Evolutionary conservation across 2,888 invertebrate genomes (phyloP).

Genomic region (Stenchaetothrips biformis): DNA sequence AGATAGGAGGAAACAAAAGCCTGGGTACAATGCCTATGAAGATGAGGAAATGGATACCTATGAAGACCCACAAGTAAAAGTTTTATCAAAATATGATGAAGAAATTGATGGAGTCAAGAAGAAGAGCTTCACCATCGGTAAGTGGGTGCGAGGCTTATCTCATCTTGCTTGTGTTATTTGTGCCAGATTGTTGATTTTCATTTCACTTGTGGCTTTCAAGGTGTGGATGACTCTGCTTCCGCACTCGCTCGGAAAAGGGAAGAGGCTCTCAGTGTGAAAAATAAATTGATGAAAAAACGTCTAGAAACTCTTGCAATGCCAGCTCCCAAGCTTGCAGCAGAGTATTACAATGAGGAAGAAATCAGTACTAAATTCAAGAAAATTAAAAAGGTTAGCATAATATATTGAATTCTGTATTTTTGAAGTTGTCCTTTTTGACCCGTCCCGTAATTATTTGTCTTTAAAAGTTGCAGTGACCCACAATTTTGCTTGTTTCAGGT

Average conservation of each 20-base stretch:
- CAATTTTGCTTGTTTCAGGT: slow-evolving; percentile 42
- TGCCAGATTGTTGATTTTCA: slow-evolving; percentile 26
- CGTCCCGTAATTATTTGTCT: slow-evolving; percentile 20
- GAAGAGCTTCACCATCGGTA: slow-evolving; percentile 71
- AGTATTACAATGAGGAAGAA: slow-evolving; percentile 84
- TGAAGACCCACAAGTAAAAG: slow-evolving; percentile 60
- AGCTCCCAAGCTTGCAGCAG: slow-evolving; percentile 68
- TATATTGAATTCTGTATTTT: background rate
- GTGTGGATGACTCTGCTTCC: slow-evolving; percentile 39
- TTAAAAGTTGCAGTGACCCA: slow-evolving; percentile 26
- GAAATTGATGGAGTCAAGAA: slow-evolving; percentile 73
- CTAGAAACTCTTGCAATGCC: slow-evolving; percentile 69
- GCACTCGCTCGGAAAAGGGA: slow-evolving; percentile 35
- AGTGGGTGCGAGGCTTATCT: slow-evolving; percentile 40
- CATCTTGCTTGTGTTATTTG: slow-evolving; percentile 31
- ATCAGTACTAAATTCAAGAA: slow-evolving; percentile 81
- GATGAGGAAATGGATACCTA: slow-evolving; percentile 66
- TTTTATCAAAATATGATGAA: slow-evolving; percentile 92
- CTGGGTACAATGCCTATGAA: slow-evolving; percentile 79
- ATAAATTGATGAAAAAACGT: slow-evolving; percentile 60
- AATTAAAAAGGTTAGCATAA: slow-evolving; percentile 60
- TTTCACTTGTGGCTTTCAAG: slow-evolving; percentile 37
- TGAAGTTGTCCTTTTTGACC: background rate
- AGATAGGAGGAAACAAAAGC: slow-evolving; percentile 75
- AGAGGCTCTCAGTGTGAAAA: slow-evolving; percentile 45